phyloP scores from a whole-genome alignment of 1,140 invertebrate genomes.

The Drosophila sp. region DNA sequence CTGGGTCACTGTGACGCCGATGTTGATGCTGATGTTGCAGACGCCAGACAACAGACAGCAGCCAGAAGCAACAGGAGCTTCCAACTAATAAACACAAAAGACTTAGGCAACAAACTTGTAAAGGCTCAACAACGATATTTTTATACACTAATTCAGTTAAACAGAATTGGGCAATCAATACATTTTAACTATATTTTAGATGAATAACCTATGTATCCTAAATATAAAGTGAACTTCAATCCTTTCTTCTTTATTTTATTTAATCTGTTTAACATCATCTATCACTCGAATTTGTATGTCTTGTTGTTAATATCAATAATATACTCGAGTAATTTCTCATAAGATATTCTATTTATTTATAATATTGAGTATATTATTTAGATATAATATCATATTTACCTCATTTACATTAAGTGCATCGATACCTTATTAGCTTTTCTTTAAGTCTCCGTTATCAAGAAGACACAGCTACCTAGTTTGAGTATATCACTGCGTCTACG shows the following conservation, averaged over 20 bases:
- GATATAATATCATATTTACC: not conserved
- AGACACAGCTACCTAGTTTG: constrained; percentile 12
- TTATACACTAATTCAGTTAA: not conserved
- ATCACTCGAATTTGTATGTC: no score
- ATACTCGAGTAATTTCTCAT: no score
- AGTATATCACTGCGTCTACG: constrained; percentile 10
- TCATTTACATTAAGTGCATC: not conserved
- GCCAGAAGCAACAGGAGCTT: constrained; percentile 16
- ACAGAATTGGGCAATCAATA: not conserved
- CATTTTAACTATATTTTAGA: not conserved
- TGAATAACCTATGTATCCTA: no score
- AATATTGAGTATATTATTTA: no score
- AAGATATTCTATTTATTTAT: no score
- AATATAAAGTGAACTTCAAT: no score
- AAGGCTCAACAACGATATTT: not conserved
- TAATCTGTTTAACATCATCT: no score
- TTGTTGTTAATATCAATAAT: no score
- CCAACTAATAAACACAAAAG: constrained; percentile 65
- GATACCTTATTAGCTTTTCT: not conserved
- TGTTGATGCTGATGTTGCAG: no score
- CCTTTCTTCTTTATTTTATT: not conserved
- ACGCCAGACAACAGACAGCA: constrained; percentile 10
- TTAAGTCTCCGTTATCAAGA: constrained; percentile 3
- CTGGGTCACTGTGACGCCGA: constrained; percentile 73
- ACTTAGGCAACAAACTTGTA: constrained; percentile 66